phyloP scores from a whole-genome alignment of 2,888 invertebrate species.

The Drosophila planitibia region DNA sequence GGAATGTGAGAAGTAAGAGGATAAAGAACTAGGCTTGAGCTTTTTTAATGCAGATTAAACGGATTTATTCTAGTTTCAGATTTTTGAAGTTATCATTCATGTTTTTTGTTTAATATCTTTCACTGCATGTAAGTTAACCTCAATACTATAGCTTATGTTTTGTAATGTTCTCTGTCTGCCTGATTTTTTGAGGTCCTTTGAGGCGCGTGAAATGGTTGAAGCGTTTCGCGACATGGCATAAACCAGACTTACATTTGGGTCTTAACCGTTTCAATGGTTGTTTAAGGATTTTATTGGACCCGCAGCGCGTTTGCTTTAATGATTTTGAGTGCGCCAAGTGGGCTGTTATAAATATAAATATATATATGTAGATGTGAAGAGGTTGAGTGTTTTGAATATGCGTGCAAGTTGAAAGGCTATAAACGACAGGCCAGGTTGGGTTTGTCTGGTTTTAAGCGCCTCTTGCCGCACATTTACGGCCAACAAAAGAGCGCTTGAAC shows the following conservation, averaged over 20 bases:
- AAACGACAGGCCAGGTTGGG: constrained; percentile 59
- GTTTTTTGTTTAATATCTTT: neutral
- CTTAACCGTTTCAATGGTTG: constrained; percentile 47
- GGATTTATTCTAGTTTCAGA: neutral
- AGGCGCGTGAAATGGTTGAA: constrained; percentile 63
- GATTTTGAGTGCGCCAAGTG: constrained; percentile 77
- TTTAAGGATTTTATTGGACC: constrained; percentile 73
- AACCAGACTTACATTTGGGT: constrained; percentile 17
- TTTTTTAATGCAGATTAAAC: neutral
- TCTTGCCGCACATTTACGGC: constrained; percentile 54
- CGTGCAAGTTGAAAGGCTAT: constrained; percentile 53
- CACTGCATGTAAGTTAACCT: neutral
- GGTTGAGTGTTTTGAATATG: constrained; percentile 62
- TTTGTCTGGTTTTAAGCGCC: constrained; percentile 71
- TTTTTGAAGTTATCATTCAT: neutral
- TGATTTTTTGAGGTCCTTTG: constrained; percentile 10
- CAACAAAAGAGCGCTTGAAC: constrained; percentile 20
- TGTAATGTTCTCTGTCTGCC: constrained; percentile 16
- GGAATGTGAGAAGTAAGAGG: neutral
- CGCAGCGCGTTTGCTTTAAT: constrained; percentile 66
- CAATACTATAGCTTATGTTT: constrained; percentile 12
- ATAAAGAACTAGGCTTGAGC: neutral
- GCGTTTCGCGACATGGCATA: constrained; percentile 55
- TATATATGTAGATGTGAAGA: constrained; percentile 26
- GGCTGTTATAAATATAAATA: constrained; percentile 71